Evolutionary conservation across 1,140 invertebrate genomes (phyloP).

Genomic region (Drosophila chauvacae): DNA sequence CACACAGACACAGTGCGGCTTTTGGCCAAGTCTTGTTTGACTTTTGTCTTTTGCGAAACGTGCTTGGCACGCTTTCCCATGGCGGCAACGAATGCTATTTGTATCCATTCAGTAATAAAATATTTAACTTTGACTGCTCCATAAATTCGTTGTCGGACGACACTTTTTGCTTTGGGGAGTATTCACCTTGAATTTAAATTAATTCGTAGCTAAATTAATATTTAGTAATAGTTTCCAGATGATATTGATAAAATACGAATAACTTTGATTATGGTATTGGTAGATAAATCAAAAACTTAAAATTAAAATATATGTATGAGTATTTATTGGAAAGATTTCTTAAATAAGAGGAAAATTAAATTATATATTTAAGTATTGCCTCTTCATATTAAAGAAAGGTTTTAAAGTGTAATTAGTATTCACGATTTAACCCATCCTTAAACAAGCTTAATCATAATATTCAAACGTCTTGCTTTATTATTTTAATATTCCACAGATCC

Average conservation of each 20-base stretch:
- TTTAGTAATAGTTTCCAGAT: constrained; percentile 24
- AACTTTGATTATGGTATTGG: background rate
- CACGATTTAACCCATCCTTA: background rate
- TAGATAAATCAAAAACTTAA: background rate
- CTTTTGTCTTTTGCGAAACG: constrained; percentile 63
- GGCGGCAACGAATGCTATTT: constrained; percentile 30
- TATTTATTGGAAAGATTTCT: background rate
- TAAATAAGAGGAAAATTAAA: background rate
- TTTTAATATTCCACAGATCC: background rate
- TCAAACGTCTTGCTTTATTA: too few relatives aligned
- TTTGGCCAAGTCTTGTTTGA: constrained; percentile 46
- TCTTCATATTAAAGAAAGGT: background rate
- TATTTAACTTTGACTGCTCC: constrained; percentile 46
- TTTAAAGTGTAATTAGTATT: too few relatives aligned
- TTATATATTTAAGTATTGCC: background rate
- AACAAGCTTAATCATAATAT: background rate
- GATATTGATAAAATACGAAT: background rate
- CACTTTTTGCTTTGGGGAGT: constrained; percentile 21
- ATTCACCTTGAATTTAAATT: constrained; percentile 53
- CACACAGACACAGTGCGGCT: constrained; percentile 13
- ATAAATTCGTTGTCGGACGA: constrained; percentile 33
- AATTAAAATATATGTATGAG: background rate
- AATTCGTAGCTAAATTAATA: constrained; percentile 5
- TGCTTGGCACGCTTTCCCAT: constrained; percentile 72
- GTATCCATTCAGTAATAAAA: constrained; percentile 42